These are phyloP conservation scores for Oscheius sp. DNA, from an alignment of 2,888 invertebrate species.

Conservation along the genomic window DNA sequence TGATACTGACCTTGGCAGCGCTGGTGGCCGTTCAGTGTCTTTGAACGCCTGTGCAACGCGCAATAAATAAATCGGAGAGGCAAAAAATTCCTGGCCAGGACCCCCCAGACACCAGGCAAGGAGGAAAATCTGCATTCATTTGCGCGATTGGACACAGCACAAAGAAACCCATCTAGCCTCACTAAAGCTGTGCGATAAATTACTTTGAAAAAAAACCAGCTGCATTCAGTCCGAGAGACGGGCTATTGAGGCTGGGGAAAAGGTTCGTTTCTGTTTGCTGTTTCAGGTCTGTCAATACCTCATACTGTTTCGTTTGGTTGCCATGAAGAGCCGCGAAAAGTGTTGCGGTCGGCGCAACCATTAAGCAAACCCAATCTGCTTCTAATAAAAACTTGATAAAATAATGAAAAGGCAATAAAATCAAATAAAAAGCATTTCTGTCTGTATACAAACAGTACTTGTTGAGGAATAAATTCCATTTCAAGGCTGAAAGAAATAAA, in stretches of 20 bases:
- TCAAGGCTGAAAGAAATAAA: too few species aligned
- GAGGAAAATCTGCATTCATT: constrained; percentile 30
- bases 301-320: neutral
- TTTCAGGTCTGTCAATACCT: neutral
- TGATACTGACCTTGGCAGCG: constrained; percentile 25
- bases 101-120: constrained; percentile 19
- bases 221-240: too few species aligned
- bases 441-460: too few species aligned
- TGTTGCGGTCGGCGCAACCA: neutral
- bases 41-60: constrained; percentile 32
- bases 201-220: too few species aligned
- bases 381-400: neutral
- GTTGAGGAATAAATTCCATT: too few species aligned
- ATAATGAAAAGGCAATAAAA: too few species aligned
- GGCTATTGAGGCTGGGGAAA: too few species aligned
- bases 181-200: constrained; percentile 5
- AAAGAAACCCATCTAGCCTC: constrained; percentile 11
- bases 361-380: neutral
- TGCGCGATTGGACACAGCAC: constrained; percentile 25
- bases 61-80: constrained; percentile 34
- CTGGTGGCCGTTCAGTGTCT: constrained; percentile 25
- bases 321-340: constrained; percentile 16
- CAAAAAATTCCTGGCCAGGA: constrained; percentile 25
- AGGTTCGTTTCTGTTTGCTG: neutral
- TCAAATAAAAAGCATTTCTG: too few species aligned